These are phyloP conservation scores for Pomacea maculata DNA, from an alignment of 1,140 invertebrate genomes.

Conservation along the genomic window DNA sequence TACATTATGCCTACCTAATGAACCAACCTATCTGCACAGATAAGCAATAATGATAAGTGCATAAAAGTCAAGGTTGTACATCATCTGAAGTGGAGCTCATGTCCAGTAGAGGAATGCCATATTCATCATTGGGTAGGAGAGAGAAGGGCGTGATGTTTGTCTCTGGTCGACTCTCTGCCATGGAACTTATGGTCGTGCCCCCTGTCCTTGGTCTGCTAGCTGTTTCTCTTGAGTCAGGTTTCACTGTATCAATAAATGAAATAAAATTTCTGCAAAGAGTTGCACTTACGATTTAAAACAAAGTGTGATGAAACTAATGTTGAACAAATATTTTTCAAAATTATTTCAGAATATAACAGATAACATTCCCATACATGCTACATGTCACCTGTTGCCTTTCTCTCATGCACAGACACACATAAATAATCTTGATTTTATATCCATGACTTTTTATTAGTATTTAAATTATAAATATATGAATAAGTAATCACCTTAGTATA, in stretches of 20 bases:
- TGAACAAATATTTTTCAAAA: neutral
- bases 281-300: too few species aligned
- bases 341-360: too few species aligned
- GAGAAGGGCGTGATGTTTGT: slow-evolving; percentile 33
- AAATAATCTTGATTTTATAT: neutral
- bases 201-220: slow-evolving; percentile 19
- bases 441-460: neutral
- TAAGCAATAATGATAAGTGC: neutral
- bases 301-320: too few species aligned
- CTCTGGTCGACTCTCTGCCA: slow-evolving; percentile 12
- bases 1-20: neutral
- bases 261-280: neutral
- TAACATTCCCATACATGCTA: too few species aligned
- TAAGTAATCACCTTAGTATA: neutral
- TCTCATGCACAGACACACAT: neutral
- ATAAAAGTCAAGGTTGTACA: slow-evolving; percentile 29
- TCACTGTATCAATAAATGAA: slow-evolving; percentile 18
- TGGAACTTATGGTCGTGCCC: neutral
- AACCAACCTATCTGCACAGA: neutral
- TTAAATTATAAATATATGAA: neutral
- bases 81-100: slow-evolving; percentile 56
- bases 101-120: slow-evolving; percentile 58
- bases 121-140: slow-evolving; percentile 53
- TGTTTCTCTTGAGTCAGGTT: slow-evolving; percentile 27
- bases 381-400: neutral